Evolutionary conservation across 2,113 vertebrate genomes (phyloP).

Genomic region (Bostrychus sinensis): DNA sequence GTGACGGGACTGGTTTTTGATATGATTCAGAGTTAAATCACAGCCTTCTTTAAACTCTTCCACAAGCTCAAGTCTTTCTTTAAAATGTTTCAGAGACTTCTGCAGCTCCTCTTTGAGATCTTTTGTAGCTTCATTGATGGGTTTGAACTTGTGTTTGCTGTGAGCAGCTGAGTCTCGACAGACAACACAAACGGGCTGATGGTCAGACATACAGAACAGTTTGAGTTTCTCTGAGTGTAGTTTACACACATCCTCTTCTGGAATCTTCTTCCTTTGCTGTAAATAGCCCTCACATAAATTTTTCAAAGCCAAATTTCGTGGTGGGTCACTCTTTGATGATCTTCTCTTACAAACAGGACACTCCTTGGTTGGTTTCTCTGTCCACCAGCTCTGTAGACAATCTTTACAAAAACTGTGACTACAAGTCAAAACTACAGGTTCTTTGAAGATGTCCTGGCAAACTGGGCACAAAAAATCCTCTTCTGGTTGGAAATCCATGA

Average conservation of each 20-base stretch:
- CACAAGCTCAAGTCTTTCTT: background rate
- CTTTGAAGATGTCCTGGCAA: background rate
- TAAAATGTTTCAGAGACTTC: background rate
- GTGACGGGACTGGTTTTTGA: background rate
- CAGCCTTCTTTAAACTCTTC: background rate
- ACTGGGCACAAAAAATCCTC: no score
- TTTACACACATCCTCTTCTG: no score
- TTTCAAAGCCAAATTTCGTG: no score
- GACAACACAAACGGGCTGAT: no score
- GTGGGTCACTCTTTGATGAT: no score
- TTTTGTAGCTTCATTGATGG: background rate
- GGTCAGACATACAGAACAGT: no score
- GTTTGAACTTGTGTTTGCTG: background rate
- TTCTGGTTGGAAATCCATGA: background rate
- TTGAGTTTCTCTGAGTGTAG: no score
- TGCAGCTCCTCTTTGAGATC: background rate
- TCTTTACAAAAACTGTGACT: background rate
- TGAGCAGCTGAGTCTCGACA: background rate
- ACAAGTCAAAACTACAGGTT: background rate
- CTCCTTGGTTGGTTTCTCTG: background rate
- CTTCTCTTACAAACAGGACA: no score
- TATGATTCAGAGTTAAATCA: background rate
- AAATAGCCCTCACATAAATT: no score
- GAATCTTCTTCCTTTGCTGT: no score
- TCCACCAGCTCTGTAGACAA: background rate